Conservation (phyloP, 2,113 vertebrate genomes). For the Colaptes auratus region DNA sequence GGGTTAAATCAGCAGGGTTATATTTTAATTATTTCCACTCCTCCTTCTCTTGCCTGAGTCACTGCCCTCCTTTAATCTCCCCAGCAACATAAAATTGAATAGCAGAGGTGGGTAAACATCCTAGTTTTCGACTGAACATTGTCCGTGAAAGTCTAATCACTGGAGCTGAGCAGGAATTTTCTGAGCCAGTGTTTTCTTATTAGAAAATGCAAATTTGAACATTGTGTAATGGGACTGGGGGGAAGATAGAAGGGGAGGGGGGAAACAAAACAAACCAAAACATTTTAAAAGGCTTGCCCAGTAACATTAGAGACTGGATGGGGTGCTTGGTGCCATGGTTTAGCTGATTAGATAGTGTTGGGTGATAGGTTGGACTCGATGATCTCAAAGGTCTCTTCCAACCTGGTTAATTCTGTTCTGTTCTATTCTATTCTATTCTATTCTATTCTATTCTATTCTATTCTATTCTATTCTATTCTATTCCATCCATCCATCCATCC, state of each 20-base stretch:
- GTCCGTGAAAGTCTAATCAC: not conserved
- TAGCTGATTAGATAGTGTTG: no score
- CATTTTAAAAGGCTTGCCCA: not conserved
- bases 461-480: no score
- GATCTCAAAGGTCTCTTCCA: no score
- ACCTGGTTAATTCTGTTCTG: no score
- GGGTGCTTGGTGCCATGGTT: no score
- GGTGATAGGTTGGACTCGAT: no score
- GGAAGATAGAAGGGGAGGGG: not conserved
- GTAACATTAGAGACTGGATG: not conserved
- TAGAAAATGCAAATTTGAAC: not conserved
- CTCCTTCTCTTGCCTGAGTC: not conserved
- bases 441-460: no score
- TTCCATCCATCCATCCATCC: no score
- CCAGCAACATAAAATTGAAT: not conserved
- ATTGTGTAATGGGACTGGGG: not conserved
- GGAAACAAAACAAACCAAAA: no score
- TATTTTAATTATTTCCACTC: not conserved
- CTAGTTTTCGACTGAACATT: not conserved
- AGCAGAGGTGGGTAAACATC: not conserved
- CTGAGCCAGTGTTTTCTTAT: not conserved
- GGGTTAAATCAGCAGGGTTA: not conserved
- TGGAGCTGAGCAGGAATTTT: not conserved
- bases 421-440: no score
- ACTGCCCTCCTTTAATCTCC: not conserved